Evolutionary conservation across 1,140 invertebrate species (phyloP).

Genomic region (Rhyacophila brunnea): DNA sequence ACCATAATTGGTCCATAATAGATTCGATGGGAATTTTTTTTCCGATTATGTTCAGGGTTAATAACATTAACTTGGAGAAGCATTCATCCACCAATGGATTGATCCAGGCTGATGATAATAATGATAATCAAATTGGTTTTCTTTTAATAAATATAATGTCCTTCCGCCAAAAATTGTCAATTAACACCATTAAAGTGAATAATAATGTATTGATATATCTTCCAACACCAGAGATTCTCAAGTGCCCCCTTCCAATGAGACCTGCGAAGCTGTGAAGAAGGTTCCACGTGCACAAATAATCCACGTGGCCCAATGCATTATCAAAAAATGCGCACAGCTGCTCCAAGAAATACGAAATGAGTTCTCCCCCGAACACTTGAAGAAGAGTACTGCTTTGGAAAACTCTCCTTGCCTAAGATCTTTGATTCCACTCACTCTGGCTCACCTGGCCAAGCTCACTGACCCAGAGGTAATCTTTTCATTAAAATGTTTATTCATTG

Average conservation of each 20-base stretch:
- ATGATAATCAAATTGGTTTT: too few relatives aligned
- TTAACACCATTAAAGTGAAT: too few relatives aligned
- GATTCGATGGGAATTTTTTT: too few relatives aligned
- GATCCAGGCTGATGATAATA: too few relatives aligned
- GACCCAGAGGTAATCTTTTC: constrained; percentile 43
- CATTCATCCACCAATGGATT: too few relatives aligned
- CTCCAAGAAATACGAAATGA: constrained; percentile 42
- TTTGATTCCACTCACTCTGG: constrained; percentile 44
- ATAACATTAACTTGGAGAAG: too few relatives aligned
- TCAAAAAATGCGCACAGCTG: constrained; percentile 40
- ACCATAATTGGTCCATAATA: too few relatives aligned
- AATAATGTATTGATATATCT: too few relatives aligned
- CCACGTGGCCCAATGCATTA: constrained; percentile 38
- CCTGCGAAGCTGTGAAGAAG: neutral
- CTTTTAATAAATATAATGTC: too few relatives aligned
- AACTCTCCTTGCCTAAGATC: constrained; percentile 42
- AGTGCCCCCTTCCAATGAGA: neutral
- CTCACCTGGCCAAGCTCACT: constrained; percentile 43
- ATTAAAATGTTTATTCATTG: too few relatives aligned
- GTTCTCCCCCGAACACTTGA: constrained; percentile 40
- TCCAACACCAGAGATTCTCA: neutral
- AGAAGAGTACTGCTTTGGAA: constrained; percentile 40
- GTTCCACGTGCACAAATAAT: constrained; percentile 28
- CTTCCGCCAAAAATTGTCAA: too few relatives aligned
- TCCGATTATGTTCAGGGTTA: too few relatives aligned